Evolutionary conservation across 2,888 invertebrate species (phyloP).

Genomic region (Aleiodes alternator): DNA sequence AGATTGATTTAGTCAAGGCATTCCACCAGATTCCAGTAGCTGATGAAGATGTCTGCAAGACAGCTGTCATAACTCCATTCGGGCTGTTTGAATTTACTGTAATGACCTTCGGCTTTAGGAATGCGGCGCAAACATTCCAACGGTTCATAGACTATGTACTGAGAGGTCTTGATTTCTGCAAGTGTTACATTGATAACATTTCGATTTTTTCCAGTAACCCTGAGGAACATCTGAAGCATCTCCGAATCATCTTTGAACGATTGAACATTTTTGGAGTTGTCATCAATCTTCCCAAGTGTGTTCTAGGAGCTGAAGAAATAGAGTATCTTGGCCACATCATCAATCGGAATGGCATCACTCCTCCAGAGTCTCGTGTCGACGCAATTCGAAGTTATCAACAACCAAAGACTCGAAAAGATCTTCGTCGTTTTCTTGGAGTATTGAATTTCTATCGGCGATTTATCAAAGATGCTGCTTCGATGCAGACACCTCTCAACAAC

Average conservation of each 20-base stretch:
- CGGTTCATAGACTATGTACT: slow-evolving; percentile 56
- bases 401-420: slow-evolving; percentile 42
- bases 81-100: slow-evolving; percentile 58
- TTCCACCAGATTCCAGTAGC: slow-evolving; percentile 63
- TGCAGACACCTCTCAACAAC: slow-evolving; percentile 40
- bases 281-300: slow-evolving; percentile 56
- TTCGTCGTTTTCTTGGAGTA: slow-evolving; percentile 48
- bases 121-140: slow-evolving; percentile 63
- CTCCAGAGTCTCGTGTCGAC: slow-evolving; percentile 28
- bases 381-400: slow-evolving; percentile 35
- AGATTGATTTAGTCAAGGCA: slow-evolving; percentile 57
- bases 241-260: slow-evolving; percentile 47
- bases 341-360: slow-evolving; percentile 30
- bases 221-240: slow-evolving; percentile 36
- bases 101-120: slow-evolving; percentile 60
- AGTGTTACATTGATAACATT: slow-evolving; percentile 46
- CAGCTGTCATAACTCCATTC: slow-evolving; percentile 62
- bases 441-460: slow-evolving; percentile 47
- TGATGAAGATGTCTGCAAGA: slow-evolving; percentile 60
- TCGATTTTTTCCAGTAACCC: slow-evolving; percentile 37
- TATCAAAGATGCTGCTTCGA: background rate
- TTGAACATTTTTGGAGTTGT: slow-evolving; percentile 44
- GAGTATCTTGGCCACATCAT: slow-evolving; percentile 33
- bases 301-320: slow-evolving; percentile 42
- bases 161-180: slow-evolving; percentile 37